Base-by-base conservation (phyloP, 1,140 invertebrate species). In the Thaumatotibia leucotreta region DNA sequence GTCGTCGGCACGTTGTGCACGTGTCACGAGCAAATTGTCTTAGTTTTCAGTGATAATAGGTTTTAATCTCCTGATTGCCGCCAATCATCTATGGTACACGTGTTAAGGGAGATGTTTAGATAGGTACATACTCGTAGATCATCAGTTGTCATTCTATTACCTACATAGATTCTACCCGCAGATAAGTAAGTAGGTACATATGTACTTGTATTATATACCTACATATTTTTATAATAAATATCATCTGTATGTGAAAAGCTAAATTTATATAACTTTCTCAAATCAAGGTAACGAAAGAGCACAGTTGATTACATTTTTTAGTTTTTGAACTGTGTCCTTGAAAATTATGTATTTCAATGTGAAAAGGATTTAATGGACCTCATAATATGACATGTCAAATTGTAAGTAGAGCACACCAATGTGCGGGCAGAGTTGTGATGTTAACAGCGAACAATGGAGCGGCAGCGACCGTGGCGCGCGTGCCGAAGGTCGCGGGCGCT, bases 401-500 rank as follows among this genome's bases (percentile, higher is more conserved):
- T 29, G 6, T 27, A 58, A 27, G 52, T 49, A 64, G 29, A 67
- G 61, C 67, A 66, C 66, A 63, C 63, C 69, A 68, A 73, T 72
- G 58, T 45, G 65, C 65, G 14, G 58, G 61, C 67, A 68, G 52
- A 68, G 70, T 29, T 58, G 52, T 58, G 23, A 75, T 73, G 68
- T 54, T 68, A 64, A 64, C 61, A 39, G 68, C 73, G 76, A 84
- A 86, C 83, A 86, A 88, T 86, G 75, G 77, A 68, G 68, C 72
- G 73, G 66, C 63, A 67, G 79, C 66, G 84, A 79, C 84, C 83
- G 74, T 87, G 85, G 76, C 76, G 80, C 75, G 84, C 76, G 75
- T 77, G 79, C 32, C 75, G 85, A 89, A 88, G 87, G 85, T 77
- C 85, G 83, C 54, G 68, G 63, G 64, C 76, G 84, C 85, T 89